phyloP scores from a whole-genome alignment of 2,113 vertebrate species.

The Macrotus californicus region DNA sequence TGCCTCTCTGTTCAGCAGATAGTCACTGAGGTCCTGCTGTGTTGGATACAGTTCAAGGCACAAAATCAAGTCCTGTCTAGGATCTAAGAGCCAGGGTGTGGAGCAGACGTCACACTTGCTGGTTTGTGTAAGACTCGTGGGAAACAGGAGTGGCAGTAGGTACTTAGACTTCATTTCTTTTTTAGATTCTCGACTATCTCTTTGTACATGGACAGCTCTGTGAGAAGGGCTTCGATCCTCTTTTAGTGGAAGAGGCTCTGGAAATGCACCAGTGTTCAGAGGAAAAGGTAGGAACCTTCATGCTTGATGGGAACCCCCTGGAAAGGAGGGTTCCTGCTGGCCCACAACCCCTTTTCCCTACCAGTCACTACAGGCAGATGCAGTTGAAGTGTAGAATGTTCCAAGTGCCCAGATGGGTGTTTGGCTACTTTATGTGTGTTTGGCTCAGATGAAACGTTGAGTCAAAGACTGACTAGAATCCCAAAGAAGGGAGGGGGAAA shows the following conservation, averaged over 20 bases:
- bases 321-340: background rate
- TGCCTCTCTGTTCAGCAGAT: background rate
- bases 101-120: background rate
- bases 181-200: conserved; percentile 94
- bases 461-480: background rate
- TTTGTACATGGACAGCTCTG: conserved; percentile 93
- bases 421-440: background rate
- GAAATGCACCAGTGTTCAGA: conserved; percentile 97
- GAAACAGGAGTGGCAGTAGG: background rate
- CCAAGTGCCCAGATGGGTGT: background rate
- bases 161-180: conserved; percentile 29
- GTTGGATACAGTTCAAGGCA: background rate
- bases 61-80: background rate
- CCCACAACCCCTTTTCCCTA: background rate
- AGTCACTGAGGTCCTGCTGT: background rate
- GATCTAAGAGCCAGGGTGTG: background rate
- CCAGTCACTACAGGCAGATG: background rate
- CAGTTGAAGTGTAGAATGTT: background rate
- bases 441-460: background rate
- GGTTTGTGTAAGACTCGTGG: background rate
- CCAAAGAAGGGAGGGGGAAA: background rate
- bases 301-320: background rate
- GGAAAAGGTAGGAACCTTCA: conserved; percentile 87
- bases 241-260: conserved; percentile 94
- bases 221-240: conserved; percentile 94